Base-by-base conservation (phyloP, 2,888 invertebrate species). In the Lumbricus terrestris region DNA sequence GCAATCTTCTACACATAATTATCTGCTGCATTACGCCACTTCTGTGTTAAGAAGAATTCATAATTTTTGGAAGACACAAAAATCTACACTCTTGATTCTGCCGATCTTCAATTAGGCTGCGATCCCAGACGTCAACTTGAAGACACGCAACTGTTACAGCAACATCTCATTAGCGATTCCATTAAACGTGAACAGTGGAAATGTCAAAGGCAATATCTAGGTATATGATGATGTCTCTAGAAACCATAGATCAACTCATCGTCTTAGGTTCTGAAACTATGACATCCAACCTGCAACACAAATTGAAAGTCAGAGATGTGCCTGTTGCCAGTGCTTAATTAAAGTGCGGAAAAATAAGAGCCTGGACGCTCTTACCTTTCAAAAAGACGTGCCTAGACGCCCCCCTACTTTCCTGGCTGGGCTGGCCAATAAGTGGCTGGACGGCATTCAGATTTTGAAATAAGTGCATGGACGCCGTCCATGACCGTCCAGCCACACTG, bases 141-240 rank as follows among this genome's bases (percentile, higher is more conserved):
- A 69, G 69, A n/a, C 29, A 29, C 11, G 23, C 23, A 54, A 54
- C 4, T 23, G 23, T 54, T 54, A 23, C 29, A 3, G 29, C 54
- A 33, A 83, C 20, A 83, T 34, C n/a, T 85, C 37, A 85, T 85
- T 85, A 35, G 85, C 85, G 35, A 85, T 85, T 85, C 69, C 69
- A 69, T 69, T n/a, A 69, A 29, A 18, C 47, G 47, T 47, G 47
- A 47, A 23, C 23, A 47, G 47, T 47, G 47, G 47, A 47, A 47
- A 47, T 47, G 47, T 47, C 47, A 20, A 47, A 20, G 47, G 47
- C 69, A n/a, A 29, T 69, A 69, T n/a, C n/a, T n/a, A n/a, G n/a
- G n/a, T 69, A 0, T 69, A n/a, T 8, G 0, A 16, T n/a, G 69
- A n/a, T n/a, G n/a, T n/a, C n/a, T n/a, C n/a, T n/a, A n/a, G n/a